phyloP scores from a whole-genome alignment of 2,113 vertebrate species.

The Gopherus evgoodei region DNA sequence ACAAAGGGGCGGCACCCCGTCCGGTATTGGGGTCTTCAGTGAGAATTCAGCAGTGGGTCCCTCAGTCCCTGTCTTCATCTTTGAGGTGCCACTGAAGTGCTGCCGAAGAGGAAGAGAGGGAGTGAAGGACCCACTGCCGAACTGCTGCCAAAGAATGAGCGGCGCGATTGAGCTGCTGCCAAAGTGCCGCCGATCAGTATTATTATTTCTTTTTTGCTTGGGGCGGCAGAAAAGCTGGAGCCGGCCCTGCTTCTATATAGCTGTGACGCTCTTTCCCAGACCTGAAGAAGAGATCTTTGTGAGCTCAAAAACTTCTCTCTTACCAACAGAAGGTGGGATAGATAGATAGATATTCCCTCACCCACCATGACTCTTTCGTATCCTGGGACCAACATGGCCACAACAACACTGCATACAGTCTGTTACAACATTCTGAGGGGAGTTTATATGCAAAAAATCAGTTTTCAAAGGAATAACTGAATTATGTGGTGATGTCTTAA shows the following conservation, averaged over 20 bases:
- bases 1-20: too few relatives aligned
- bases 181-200: too few relatives aligned
- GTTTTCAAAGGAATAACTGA: accelerated
- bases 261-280: not conserved
- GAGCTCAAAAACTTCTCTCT: not conserved
- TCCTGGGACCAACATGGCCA: not conserved
- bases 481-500: not conserved
- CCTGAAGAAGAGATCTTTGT: not conserved
- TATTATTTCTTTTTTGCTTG: too few relatives aligned
- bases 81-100: too few relatives aligned
- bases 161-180: too few relatives aligned
- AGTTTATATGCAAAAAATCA: not conserved
- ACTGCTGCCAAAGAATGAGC: too few relatives aligned
- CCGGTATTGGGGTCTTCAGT: too few relatives aligned
- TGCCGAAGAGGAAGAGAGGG: too few relatives aligned
- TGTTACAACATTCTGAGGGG: not conserved
- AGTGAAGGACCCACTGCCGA: too few relatives aligned
- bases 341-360: not conserved
- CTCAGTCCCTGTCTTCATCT: too few relatives aligned
- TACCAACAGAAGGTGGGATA: not conserved
- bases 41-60: too few relatives aligned
- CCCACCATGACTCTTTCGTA: not conserved
- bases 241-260: not conserved
- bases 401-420: not conserved
- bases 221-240: too few relatives aligned